These are phyloP conservation scores for Chaunax sp. DNA, from an alignment of 2,797 vertebrate genomes.

Conservation along the genomic window DNA sequence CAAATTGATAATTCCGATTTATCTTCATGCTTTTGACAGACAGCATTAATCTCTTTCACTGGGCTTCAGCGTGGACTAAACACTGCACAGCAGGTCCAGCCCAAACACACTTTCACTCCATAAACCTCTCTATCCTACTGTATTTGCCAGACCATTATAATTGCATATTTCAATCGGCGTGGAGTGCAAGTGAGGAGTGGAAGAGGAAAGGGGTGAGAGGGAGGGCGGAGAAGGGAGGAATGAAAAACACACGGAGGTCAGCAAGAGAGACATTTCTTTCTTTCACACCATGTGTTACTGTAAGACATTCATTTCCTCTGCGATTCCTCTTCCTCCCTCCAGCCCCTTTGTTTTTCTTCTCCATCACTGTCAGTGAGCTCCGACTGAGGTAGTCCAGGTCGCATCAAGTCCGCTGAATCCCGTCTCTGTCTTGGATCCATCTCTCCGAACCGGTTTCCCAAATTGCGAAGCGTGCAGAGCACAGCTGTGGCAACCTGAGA, in stretches of 20 bases:
- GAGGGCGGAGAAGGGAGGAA: constrained; percentile 49
- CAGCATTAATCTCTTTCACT: constrained; percentile 41
- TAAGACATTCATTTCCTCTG: constrained; percentile 81
- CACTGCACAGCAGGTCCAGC: constrained; percentile 39
- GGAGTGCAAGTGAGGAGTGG: constrained; percentile 52
- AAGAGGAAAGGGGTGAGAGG: constrained; percentile 50
- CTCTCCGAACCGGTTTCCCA: constrained; percentile 66
- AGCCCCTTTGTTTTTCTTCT: constrained; percentile 74
- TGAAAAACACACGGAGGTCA: constrained; percentile 78
- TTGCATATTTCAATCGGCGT: constrained; percentile 76
- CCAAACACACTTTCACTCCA: constrained; percentile 55
- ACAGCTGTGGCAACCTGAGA: constrained; percentile 75
- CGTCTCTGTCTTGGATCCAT: constrained; percentile 66
- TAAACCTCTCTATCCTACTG: constrained; percentile 62
- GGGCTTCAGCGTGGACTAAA: constrained; percentile 35
- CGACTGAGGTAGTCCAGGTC: constrained; percentile 72
- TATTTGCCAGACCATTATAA: constrained; percentile 75
- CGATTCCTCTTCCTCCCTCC: constrained; percentile 59
- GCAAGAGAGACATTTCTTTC: constrained; percentile 75
- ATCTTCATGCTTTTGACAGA: constrained; percentile 32
- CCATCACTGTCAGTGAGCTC: constrained; percentile 69
- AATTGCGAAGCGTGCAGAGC: constrained; percentile 61
- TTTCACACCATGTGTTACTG: constrained; percentile 79
- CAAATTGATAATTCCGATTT: constrained; percentile 44
- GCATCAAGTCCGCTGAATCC: constrained; percentile 64